A percentile compares a stretch with the other conserved stretches of the same genome.
Conservation (phyloP, 2,113 vertebrate species). For the Bettongia penicillata region DNA sequence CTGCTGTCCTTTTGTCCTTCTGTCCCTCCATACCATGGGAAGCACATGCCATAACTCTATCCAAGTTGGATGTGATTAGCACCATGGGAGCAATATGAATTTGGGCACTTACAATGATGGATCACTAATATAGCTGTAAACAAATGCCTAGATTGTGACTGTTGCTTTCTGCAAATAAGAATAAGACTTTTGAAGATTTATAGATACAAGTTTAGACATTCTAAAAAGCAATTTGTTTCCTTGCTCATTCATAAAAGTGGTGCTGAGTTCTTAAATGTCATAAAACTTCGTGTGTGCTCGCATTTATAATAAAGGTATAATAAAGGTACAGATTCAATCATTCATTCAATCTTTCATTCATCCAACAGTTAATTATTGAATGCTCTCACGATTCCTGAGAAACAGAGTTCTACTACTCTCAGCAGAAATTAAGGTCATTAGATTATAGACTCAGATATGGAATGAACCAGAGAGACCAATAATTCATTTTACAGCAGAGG, state of each 20-base stretch:
- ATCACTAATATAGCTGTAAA: neutral
- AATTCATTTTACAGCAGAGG: neutral
- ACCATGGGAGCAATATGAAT: neutral
- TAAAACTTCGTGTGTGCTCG: neutral
- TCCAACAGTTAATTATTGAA: neutral
- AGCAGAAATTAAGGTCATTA: neutral
- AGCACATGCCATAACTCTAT: neutral
- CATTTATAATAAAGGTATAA: conserved; percentile 17
- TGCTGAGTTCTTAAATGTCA: neutral
- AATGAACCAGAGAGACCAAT: neutral
- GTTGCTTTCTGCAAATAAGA: conserved; percentile 23
- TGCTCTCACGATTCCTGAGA: neutral
- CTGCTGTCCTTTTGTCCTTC: neutral
- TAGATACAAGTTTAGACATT: neutral
- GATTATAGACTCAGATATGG: neutral
- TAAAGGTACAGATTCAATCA: neutral
- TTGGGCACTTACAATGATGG: neutral
- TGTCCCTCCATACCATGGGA: neutral
- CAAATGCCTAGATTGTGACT: neutral
- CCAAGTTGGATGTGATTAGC: neutral
- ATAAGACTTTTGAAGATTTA: neutral
- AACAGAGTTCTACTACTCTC: neutral
- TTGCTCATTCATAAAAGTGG: neutral
- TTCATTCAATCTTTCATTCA: neutral
- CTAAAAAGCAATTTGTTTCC: conserved; percentile 14